Conservation (phyloP, 2,888 invertebrate genomes). For the Leptinotarsa juncta region DNA sequence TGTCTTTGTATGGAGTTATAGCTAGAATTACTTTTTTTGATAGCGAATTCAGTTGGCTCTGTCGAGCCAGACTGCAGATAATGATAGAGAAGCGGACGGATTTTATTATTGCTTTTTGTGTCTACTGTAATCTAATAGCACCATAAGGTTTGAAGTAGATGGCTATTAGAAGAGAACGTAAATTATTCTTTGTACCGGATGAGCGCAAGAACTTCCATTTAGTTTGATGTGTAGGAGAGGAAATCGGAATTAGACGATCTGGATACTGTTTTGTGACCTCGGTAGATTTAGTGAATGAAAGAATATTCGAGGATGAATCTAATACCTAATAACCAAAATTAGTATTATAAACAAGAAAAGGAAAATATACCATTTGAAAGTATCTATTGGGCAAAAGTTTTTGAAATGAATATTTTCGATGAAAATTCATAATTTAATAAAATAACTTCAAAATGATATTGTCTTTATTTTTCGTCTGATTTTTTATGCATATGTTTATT, state of each 20-base stretch:
- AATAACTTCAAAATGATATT: no score
- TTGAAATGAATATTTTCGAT: no score
- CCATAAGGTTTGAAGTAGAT: slow-evolving; percentile 41
- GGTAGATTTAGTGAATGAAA: not conserved
- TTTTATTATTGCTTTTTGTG: slow-evolving; percentile 49
- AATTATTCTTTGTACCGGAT: slow-evolving; percentile 35
- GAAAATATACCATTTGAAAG: no score
- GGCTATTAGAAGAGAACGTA: slow-evolving; percentile 37
- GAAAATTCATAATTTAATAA: no score
- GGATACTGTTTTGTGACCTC: no score
- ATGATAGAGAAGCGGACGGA: slow-evolving; percentile 49
- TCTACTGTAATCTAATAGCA: slow-evolving; percentile 49
- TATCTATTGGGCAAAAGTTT: no score
- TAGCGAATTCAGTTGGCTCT: slow-evolving; percentile 36
- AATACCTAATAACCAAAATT: not conserved
- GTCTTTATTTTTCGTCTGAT: no score
- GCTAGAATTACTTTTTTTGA: slow-evolving; percentile 43
- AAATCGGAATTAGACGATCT: no score
- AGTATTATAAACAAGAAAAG: not conserved
- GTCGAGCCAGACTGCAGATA: slow-evolving; percentile 45
- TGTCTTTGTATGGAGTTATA: slow-evolving; percentile 43
- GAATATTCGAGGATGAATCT: not conserved
- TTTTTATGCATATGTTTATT: no score
- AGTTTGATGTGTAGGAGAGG: not conserved
- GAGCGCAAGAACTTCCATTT: not conserved